phyloP scores from a whole-genome alignment of 2,797 vertebrate genomes.

The Petrocephalus schoutedeni region DNA sequence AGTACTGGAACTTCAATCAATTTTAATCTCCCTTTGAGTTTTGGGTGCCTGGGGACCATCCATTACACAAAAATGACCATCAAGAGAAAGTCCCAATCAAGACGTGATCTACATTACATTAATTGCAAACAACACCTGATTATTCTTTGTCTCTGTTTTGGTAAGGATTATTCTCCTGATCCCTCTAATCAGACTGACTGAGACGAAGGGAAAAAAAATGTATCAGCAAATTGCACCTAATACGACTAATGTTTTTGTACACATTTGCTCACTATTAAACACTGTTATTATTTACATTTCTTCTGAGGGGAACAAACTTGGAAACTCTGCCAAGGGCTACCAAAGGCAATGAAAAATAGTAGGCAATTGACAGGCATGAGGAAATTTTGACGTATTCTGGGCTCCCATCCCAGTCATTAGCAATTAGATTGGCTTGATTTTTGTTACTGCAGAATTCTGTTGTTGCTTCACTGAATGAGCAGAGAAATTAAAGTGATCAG shows the following conservation, averaged over 20 bases:
- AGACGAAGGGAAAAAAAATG: not conserved
- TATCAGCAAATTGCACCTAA: not conserved
- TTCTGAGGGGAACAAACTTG: not conserved
- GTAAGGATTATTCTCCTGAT: not conserved
- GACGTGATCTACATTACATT: not conserved
- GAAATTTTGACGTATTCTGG: slow-evolving; percentile 7
- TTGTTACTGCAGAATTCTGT: not conserved
- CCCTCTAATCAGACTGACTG: not conserved
- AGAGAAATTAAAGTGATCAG: not conserved
- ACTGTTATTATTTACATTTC: slow-evolving; percentile 8
- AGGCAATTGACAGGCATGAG: slow-evolving; percentile 10
- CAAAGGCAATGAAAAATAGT: not conserved
- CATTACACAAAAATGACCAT: not conserved
- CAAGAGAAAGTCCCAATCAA: not conserved
- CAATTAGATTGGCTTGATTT: slow-evolving; percentile 14
- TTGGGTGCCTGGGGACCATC: not conserved
- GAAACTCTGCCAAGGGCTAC: not conserved
- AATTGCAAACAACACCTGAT: not conserved
- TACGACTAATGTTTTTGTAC: not conserved
- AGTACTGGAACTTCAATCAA: not conserved
- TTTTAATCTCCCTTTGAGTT: not conserved
- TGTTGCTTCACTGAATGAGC: not conserved
- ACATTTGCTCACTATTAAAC: not conserved
- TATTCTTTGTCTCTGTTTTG: slow-evolving; percentile 10
- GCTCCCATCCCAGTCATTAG: slow-evolving; percentile 13